Evolutionary conservation across 1,140 invertebrate genomes (phyloP).

Genomic region (Scylla paramamosain): DNA sequence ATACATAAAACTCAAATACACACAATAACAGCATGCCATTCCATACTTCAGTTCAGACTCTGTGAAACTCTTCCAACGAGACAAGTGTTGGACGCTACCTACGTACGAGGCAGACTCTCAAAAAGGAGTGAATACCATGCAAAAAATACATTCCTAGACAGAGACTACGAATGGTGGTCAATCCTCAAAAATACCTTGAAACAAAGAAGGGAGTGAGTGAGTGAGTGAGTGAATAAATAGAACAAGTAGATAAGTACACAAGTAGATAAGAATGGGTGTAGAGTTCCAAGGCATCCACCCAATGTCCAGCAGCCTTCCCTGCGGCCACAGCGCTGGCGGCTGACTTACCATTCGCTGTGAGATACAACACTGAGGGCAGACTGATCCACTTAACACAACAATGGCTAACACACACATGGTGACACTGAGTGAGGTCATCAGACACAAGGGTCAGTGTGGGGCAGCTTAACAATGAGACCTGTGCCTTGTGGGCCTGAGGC

Average conservation of each 20-base stretch:
- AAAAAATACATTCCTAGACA: slow-evolving; percentile 74
- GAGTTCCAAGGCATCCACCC: background rate
- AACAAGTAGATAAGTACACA: background rate
- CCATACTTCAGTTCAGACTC: slow-evolving; percentile 63
- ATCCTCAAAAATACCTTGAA: slow-evolving; percentile 53
- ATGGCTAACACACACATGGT: too few species aligned
- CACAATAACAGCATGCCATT: slow-evolving; percentile 73
- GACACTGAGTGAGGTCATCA: too few species aligned
- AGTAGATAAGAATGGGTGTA: background rate
- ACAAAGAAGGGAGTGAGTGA: slow-evolving; percentile 34
- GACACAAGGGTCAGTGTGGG: too few species aligned
- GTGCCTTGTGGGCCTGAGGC: too few species aligned
- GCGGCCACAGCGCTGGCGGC: background rate
- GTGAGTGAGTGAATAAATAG: slow-evolving; percentile 7
- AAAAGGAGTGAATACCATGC: slow-evolving; percentile 70
- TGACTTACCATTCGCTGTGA: too few species aligned
- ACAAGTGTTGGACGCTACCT: slow-evolving; percentile 61
- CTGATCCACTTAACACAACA: background rate
- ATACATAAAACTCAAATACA: slow-evolving; percentile 75
- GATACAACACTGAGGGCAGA: background rate
- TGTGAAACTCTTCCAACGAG: slow-evolving; percentile 45
- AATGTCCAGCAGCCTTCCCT: background rate
- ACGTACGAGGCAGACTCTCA: slow-evolving; percentile 64
- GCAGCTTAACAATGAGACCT: too few species aligned
- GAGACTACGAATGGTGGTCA: slow-evolving; percentile 45